Percentiles rank a stretch among this genome's conserved stretches.
Evolutionary conservation across 2,888 invertebrate species (phyloP).

Genomic region (Mesorhabditis sp.): DNA sequence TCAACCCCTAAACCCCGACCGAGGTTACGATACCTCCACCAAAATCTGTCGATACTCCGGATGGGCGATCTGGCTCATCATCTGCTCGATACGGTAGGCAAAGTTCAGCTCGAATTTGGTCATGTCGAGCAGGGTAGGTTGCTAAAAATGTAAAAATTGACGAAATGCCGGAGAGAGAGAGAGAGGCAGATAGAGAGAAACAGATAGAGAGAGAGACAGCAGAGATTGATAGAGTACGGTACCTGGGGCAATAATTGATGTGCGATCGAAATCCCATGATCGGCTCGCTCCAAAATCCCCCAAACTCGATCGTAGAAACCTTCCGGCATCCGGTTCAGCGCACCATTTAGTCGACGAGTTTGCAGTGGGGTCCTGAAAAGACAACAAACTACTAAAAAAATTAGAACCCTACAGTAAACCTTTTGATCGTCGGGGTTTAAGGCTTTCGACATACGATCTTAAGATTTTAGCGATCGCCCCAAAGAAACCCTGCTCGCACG

Average conservation of each 20-base stretch:
- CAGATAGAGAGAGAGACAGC: too few species aligned
- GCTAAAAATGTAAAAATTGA: constrained; percentile 58
- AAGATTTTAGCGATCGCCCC: too few species aligned
- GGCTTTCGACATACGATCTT: background rate
- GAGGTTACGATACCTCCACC: constrained; percentile 65
- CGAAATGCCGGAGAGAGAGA: background rate
- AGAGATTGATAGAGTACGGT: too few species aligned
- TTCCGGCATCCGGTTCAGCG: constrained; percentile 86
- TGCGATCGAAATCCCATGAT: constrained; percentile 76
- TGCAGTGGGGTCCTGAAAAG: constrained; percentile 72
- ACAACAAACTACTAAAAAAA: too few species aligned
- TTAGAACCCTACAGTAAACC: too few species aligned
- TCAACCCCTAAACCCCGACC: background rate
- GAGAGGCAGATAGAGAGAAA: too few species aligned
- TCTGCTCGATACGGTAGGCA: constrained; percentile 84
- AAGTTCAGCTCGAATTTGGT: constrained; percentile 93
- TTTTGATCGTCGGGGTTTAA: background rate
- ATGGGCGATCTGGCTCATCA: constrained; percentile 69
- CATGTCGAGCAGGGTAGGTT: constrained; percentile 91
- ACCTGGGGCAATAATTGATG: constrained; percentile 80
- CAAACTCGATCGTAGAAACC: constrained; percentile 93
- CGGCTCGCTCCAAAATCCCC: constrained; percentile 84
- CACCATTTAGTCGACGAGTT: constrained; percentile 86
- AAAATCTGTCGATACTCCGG: constrained; percentile 72
- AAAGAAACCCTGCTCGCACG: too few species aligned